Percentiles rank a stretch among this genome's conserved stretches.
Conservation (phyloP, 2,888 invertebrate species). For the Temnothorax rugatulus region DNA sequence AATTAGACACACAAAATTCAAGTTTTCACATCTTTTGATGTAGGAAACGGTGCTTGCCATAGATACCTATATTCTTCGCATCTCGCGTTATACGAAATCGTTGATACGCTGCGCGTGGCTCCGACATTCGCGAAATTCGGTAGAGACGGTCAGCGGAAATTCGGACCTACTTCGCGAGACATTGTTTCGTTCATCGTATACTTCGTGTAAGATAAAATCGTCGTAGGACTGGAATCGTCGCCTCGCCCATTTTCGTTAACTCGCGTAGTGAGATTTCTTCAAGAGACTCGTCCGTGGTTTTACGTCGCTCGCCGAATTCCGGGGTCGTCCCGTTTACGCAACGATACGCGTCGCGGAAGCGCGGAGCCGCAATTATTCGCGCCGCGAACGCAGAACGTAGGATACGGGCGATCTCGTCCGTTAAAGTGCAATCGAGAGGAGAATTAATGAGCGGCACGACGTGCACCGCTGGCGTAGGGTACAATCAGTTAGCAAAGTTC, state of each 20-base stretch:
- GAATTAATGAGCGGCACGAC: conserved; percentile 73
- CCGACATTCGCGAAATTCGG: neutral
- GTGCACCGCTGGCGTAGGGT: conserved; percentile 84
- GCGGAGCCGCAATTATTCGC: conserved; percentile 70
- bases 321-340: conserved; percentile 12
- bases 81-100: neutral
- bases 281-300: neutral
- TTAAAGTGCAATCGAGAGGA: conserved; percentile 75
- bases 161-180: neutral
- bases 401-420: conserved; percentile 65
- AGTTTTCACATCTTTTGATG: neutral
- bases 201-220: neutral
- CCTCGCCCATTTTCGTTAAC: neutral
- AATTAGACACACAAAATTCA: neutral
- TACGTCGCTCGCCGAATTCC: conserved; percentile 28
- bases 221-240: neutral
- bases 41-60: neutral
- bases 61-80: neutral
- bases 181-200: neutral
- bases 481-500: conserved; percentile 84
- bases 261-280: neutral
- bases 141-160: no score
- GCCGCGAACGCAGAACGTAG: conserved; percentile 67
- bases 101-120: neutral
- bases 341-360: conserved; percentile 43